These are phyloP conservation scores for Thelaira solivaga DNA, from an alignment of 2,888 invertebrate species.

Conservation along the genomic window DNA sequence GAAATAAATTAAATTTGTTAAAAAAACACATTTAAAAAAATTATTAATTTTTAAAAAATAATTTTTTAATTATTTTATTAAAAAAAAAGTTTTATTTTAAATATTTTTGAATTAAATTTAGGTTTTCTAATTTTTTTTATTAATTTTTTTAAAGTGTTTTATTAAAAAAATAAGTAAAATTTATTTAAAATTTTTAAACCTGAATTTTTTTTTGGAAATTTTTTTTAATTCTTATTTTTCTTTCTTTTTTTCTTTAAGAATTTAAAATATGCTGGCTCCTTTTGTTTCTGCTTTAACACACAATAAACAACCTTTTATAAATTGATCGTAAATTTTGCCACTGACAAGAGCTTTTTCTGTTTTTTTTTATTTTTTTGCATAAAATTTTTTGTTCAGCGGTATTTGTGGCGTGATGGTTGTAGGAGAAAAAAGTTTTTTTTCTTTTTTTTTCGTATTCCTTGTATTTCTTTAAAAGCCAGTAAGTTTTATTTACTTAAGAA, in stretches of 20 bases:
- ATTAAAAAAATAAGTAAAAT: no score
- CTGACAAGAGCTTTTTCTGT: slow-evolving; percentile 64
- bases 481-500: neutral
- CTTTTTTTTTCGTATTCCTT: neutral
- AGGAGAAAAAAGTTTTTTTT: slow-evolving; percentile 30
- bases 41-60: no score
- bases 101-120: no score
- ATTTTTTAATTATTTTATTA: no score
- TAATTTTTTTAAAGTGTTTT: no score
- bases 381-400: neutral
- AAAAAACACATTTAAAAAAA: no score
- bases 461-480: neutral
- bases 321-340: slow-evolving; percentile 64
- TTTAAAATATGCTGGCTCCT: slow-evolving; percentile 41
- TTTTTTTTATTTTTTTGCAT: neutral
- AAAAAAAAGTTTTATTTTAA: no score
- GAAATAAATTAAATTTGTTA: no score
- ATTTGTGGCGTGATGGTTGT: slow-evolving; percentile 22
- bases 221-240: slow-evolving; percentile 1
- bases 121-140: no score
- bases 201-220: neutral
- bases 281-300: neutral
- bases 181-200: no score
- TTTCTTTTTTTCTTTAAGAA: no score
- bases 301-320: neutral